Conservation (phyloP, 2,888 invertebrate genomes). For the Parnassius apollo region DNA sequence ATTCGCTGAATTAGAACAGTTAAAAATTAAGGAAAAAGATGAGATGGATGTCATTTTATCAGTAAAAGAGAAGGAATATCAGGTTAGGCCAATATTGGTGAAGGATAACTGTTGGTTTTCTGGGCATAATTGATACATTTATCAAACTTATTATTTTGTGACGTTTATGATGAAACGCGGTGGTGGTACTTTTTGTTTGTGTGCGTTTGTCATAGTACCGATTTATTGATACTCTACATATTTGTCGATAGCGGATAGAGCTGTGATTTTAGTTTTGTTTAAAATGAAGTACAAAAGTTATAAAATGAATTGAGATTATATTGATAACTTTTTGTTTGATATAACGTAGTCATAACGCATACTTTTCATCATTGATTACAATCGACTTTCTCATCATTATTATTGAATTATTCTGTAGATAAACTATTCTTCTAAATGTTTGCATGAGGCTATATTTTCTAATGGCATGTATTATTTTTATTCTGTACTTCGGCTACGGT, state of each 20-base stretch:
- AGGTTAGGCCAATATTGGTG: conserved; percentile 60
- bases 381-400: conserved; percentile 9
- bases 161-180: neutral
- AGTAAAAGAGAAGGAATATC: conserved; percentile 54
- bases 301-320: too few species aligned
- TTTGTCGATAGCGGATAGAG: too few species aligned
- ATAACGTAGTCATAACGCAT: too few species aligned
- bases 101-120: conserved; percentile 34
- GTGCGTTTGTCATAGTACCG: too few species aligned
- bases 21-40: conserved; percentile 53
- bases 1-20: conserved; percentile 45
- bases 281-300: too few species aligned
- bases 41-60: conserved; percentile 42
- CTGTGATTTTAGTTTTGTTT: too few species aligned
- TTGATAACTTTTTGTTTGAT: too few species aligned
- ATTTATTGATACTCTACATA: too few species aligned
- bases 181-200: neutral
- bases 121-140: neutral
- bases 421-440: conserved; percentile 4
- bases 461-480: conserved; percentile 72
- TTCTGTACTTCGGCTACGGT: conserved; percentile 43
- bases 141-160: too few species aligned
- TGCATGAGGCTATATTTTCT: conserved; percentile 41
- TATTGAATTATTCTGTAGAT: conserved; percentile 9
- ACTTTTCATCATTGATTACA: neutral